Conservation (phyloP, 64 coral and sea anemone genomes). For the Catalaphyllia jardinei region DNA sequence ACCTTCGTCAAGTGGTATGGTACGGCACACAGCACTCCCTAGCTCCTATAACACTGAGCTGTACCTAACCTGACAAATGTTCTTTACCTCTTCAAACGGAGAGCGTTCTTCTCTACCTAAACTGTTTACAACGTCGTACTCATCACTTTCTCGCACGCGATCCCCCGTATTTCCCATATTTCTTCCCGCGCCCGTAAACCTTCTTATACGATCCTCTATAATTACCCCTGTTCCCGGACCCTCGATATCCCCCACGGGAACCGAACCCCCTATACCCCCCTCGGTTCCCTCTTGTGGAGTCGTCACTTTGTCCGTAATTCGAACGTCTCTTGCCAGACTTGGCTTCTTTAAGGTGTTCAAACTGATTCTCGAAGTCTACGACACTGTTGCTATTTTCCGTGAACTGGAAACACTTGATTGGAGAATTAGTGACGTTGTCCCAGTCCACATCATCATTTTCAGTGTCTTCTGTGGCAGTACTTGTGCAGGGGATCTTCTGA, state of each 20-base stretch:
- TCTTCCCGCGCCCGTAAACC: slow-evolving; percentile 25
- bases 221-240: slow-evolving; percentile 3
- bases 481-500: neutral
- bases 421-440: slow-evolving; percentile 23
- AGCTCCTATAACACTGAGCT: too few species aligned
- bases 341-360: slow-evolving; percentile 23
- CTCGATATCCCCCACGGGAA: neutral
- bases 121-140: too few species aligned
- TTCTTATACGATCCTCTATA: slow-evolving; percentile 35
- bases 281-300: neutral
- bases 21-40: too few species aligned
- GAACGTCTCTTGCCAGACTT: neutral
- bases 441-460: slow-evolving; percentile 7
- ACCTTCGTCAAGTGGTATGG: too few species aligned
- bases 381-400: slow-evolving; percentile 8
- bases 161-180: slow-evolving; percentile 16
- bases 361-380: slow-evolving; percentile 46
- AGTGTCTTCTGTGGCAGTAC: neutral
- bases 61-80: too few species aligned
- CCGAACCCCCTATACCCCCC: neutral
- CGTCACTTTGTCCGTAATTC: neutral
- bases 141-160: neutral
- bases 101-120: too few species aligned
- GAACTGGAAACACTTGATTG: slow-evolving; percentile 45
- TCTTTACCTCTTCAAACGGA: too few species aligned